Evolutionary conservation across 2,888 invertebrate species (phyloP).

Genomic region (Odontocolon sp.): DNA sequence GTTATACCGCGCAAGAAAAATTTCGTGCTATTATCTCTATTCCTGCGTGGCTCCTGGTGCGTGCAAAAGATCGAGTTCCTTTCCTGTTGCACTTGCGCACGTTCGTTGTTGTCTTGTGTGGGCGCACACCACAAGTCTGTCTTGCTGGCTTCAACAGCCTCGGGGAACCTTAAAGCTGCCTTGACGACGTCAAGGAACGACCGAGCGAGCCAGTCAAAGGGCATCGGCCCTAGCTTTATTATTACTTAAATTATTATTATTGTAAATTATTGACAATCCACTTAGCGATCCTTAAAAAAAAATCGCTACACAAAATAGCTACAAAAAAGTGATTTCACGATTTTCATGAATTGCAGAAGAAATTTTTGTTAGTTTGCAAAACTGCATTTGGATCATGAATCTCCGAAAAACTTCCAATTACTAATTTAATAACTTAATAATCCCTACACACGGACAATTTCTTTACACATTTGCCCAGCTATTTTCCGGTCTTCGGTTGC

Average conservation of each 20-base stretch:
- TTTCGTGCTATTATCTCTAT: not conserved
- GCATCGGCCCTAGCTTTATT: no score
- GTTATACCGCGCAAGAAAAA: constrained; percentile 1
- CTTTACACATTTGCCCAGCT: constrained; percentile 41
- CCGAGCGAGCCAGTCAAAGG: not conserved
- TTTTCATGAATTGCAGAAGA: no score
- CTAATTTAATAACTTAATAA: no score
- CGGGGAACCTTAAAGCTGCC: constrained; percentile 23
- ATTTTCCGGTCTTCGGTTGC: constrained; percentile 56
- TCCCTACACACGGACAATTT: no score
- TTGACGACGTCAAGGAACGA: constrained; percentile 1
- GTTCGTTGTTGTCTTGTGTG: not conserved
- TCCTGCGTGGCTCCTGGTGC: not conserved
- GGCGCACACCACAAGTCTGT: constrained; percentile 1
- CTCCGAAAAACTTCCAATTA: no score
- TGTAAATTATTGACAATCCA: no score
- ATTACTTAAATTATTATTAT: no score
- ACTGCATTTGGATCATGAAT: no score
- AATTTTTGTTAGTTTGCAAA: no score
- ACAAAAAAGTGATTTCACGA: no score
- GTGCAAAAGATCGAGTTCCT: not conserved
- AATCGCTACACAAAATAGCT: no score
- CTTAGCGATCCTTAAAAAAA: no score
- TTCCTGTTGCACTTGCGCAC: not conserved
- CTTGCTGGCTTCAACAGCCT: not conserved